phyloP scores from a whole-genome alignment of 2,113 vertebrate genomes.

The human region GRCh38 chrX:24213501-24214000 shows the following conservation, averaged over 20 bases:
- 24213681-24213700: neutral
- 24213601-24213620: conserved; percentile 54
- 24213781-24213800: conserved; percentile 61
- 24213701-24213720: conserved; percentile 13
- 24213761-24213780: conserved; percentile 64
- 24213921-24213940: conserved; percentile 87
- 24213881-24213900: conserved; percentile 79
- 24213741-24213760: conserved; percentile 72
- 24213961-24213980: conserved; percentile 84
- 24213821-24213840: conserved; percentile 52
- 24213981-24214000: conserved; percentile 81
- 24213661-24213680: conserved; percentile 33
- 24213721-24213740: conserved; percentile 51
- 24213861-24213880: conserved; percentile 73
- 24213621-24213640: neutral
- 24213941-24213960: conserved; percentile 80
- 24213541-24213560: conserved; percentile 60
- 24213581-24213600: conserved; percentile 43
- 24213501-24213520: conserved; percentile 62
- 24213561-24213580: conserved; percentile 62
- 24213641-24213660: conserved; percentile 29
- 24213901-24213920: conserved; percentile 85
- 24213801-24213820: conserved; percentile 35
- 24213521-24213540: conserved; percentile 68
- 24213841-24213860: conserved; percentile 73